Evolutionary conservation across 2,888 invertebrate species (phyloP).

Genomic region (Stegophylla sp.): DNA sequence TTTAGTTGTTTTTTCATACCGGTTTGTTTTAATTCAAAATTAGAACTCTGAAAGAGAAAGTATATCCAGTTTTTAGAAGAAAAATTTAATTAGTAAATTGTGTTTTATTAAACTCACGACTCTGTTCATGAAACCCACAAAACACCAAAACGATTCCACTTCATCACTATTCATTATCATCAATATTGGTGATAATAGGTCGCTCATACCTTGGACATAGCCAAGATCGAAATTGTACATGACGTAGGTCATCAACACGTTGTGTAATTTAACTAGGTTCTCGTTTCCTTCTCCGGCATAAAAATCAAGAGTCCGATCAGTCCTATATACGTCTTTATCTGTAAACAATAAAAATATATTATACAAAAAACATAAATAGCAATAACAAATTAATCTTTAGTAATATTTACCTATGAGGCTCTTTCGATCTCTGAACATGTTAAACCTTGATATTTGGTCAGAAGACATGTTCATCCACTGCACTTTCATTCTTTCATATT

Average conservation of each 20-base stretch:
- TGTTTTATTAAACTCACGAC: constrained; percentile 73
- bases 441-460: constrained; percentile 86
- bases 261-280: constrained; percentile 82
- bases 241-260: constrained; percentile 96
- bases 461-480: constrained; percentile 93
- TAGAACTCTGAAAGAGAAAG: constrained; percentile 71
- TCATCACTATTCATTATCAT: constrained; percentile 84
- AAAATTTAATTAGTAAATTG: not conserved
- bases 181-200: constrained; percentile 90
- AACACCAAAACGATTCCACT: constrained; percentile 98
- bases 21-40: constrained; percentile 96
- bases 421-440: constrained; percentile 87
- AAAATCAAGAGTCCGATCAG: constrained; percentile 88
- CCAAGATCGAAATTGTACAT: constrained; percentile 99
- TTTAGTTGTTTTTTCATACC: constrained; percentile 93
- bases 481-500: constrained; percentile 93
- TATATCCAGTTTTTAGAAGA: constrained; percentile 26
- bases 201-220: constrained; percentile 97
- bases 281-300: constrained; percentile 93
- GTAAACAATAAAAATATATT: not conserved
- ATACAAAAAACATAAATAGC: not conserved
- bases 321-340: constrained; percentile 97
- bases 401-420: constrained; percentile 76
- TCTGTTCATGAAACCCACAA: constrained; percentile 95
- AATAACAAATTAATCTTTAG: not conserved